Evolutionary conservation across 2,888 invertebrate species (phyloP).

Genomic region (Macrophya alboannulata): DNA sequence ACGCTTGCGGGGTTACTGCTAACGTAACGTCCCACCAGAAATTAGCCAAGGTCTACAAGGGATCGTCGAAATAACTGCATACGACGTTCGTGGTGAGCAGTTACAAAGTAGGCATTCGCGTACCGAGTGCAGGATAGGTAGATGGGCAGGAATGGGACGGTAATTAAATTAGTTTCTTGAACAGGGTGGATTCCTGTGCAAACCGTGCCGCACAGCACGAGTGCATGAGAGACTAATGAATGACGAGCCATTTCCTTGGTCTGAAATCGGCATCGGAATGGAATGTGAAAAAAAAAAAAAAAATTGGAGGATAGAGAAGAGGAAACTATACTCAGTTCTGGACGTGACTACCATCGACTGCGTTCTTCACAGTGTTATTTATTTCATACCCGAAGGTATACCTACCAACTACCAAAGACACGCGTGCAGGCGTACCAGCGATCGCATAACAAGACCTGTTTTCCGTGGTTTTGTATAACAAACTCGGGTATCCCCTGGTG

Average conservation of each 20-base stretch:
- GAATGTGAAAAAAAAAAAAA: not conserved
- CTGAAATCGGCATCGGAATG: not conserved
- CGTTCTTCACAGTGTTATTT: not conserved
- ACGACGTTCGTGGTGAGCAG: not conserved
- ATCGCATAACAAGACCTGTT: slow-evolving; percentile 39
- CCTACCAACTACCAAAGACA: not conserved
- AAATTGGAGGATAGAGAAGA: not conserved
- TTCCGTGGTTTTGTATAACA: slow-evolving; percentile 28
- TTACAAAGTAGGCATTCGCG: slow-evolving; percentile 40
- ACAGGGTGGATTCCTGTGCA: not conserved
- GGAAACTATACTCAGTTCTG: not conserved
- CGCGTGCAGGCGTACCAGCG: not conserved
- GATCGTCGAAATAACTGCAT: not conserved
- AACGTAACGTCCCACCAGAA: not conserved
- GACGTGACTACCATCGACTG: not conserved
- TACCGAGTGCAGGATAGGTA: not conserved
- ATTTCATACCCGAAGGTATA: not conserved
- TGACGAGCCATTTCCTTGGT: not conserved
- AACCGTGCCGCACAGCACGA: not conserved
- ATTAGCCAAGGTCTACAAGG: slow-evolving; percentile 36
- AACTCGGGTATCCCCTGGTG: slow-evolving; percentile 14
- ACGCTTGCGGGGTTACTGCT: not conserved
- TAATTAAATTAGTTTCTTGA: slow-evolving; percentile 46
- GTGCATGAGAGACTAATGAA: not conserved
- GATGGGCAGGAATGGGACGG: slow-evolving; percentile 9